Percentiles rank a stretch among this genome's conserved stretches.
These are phyloP conservation scores for Cydia strobilella DNA, from an alignment of 1,140 invertebrate species.

Conservation along the genomic window DNA sequence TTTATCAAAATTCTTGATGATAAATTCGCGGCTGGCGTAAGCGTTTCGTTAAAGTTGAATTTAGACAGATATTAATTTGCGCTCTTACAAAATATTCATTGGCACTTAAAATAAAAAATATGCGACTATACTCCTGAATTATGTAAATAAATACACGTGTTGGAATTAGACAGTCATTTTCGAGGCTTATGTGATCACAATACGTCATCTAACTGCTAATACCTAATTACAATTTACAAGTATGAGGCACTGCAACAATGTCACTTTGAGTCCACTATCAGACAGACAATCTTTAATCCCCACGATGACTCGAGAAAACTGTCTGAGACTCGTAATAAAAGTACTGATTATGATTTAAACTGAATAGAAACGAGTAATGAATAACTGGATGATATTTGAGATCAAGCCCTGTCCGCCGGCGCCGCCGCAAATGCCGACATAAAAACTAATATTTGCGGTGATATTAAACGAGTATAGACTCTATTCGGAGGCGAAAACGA, in stretches of 20 bases:
- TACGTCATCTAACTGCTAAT: constrained; percentile 17
- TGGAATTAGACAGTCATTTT: not conserved
- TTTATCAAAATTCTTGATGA: constrained; percentile 59
- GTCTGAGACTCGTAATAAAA: constrained; percentile 18
- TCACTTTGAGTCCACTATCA: not conserved
- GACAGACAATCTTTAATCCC: constrained; percentile 16
- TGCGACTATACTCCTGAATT: constrained; percentile 7
- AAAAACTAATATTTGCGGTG: constrained; percentile 40
- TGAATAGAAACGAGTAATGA: constrained; percentile 70
- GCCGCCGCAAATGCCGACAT: constrained; percentile 65
- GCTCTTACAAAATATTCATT: constrained; percentile 30
- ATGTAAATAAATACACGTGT: constrained; percentile 21
- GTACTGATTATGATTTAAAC: constrained; percentile 70
- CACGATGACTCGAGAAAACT: constrained; percentile 23
- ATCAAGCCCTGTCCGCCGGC: constrained; percentile 70
- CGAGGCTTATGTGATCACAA: constrained; percentile 3
- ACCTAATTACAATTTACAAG: constrained; percentile 20
- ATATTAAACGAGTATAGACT: constrained; percentile 43
- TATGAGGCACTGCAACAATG: constrained; percentile 1
- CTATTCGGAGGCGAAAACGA: constrained; percentile 40
- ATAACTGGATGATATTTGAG: constrained; percentile 79
- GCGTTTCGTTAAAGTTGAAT: constrained; percentile 32
- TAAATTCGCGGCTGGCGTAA: constrained; percentile 48
- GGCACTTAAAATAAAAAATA: constrained; percentile 30
- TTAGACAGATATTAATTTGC: constrained; percentile 30